phyloP scores from a whole-genome alignment of 1,140 invertebrate species.

The Pseudomyrmex gracilis region DNA sequence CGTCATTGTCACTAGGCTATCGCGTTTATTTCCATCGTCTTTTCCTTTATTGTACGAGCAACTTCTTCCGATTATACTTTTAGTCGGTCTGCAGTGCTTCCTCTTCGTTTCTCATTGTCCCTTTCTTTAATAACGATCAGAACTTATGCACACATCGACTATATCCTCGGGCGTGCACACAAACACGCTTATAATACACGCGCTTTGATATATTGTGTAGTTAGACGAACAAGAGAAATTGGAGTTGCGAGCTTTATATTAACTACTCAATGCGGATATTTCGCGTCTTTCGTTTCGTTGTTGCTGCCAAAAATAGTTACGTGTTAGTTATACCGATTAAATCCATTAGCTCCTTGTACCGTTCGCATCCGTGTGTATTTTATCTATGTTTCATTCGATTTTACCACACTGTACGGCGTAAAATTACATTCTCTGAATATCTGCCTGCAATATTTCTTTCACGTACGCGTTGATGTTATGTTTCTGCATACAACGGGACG shows the following conservation, averaged over 20 bases:
- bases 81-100: slow-evolving; percentile 47
- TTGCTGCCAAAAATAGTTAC: slow-evolving; percentile 37
- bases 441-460: neutral
- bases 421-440: slow-evolving; percentile 14
- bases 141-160: slow-evolving; percentile 50
- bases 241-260: neutral
- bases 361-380: neutral
- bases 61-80: neutral
- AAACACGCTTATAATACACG: slow-evolving; percentile 7
- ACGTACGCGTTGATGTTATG: neutral
- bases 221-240: neutral
- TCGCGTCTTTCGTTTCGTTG: slow-evolving; percentile 28
- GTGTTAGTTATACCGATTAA: slow-evolving; percentile 48
- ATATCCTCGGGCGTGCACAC: neutral
- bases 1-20: slow-evolving; percentile 35
- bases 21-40: slow-evolving; percentile 35
- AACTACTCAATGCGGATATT: slow-evolving; percentile 37
- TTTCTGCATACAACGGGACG: neutral
- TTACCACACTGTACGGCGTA: neutral
- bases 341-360: slow-evolving; percentile 27
- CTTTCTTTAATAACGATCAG: slow-evolving; percentile 64
- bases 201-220: neutral
- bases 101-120: slow-evolving; percentile 62
- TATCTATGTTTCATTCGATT: slow-evolving; percentile 28
- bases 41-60: slow-evolving; percentile 21